phyloP scores from a whole-genome alignment of 2,797 vertebrate genomes.

The Siniperca scherzeri region DNA sequence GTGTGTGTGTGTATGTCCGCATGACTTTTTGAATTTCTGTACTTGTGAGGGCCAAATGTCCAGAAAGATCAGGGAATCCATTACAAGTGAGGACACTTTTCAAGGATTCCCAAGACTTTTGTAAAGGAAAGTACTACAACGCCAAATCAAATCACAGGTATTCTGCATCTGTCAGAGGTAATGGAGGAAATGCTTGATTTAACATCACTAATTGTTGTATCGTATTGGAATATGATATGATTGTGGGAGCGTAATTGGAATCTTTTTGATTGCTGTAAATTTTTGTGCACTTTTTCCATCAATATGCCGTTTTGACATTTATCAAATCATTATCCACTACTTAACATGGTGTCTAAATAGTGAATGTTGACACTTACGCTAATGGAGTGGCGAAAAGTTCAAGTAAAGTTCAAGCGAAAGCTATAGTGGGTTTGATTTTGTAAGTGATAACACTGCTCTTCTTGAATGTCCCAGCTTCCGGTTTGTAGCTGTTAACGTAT shows the following conservation, averaged over 20 bases:
- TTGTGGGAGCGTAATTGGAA: background rate
- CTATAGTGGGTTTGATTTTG: background rate
- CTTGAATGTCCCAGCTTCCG: background rate
- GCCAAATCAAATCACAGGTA: background rate
- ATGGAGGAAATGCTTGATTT: too few relatives aligned
- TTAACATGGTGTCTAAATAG: background rate
- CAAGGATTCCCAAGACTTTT: background rate
- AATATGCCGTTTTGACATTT: background rate
- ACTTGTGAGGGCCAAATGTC: slow-evolving; percentile 4
- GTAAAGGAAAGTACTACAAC: background rate
- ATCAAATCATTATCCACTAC: slow-evolving; percentile 1
- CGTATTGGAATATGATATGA: too few relatives aligned
- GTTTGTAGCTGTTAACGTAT: background rate
- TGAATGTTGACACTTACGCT: slow-evolving; percentile 10
- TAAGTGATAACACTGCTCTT: background rate
- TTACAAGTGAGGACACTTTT: slow-evolving; percentile 10
- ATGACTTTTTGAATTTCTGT: background rate
- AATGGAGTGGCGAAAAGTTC: background rate
- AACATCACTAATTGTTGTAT: too few relatives aligned
- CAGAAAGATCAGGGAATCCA: slow-evolving; percentile 20
- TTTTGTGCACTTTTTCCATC: too few relatives aligned
- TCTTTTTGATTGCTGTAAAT: background rate
- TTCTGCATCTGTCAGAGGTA: background rate
- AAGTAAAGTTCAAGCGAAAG: slow-evolving; percentile 1
- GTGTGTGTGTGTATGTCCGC: background rate